Percentiles rank a stretch among this genome's conserved stretches.
Conservation (phyloP, 2,797 vertebrate genomes). For the Sebastes hubbsi region DNA sequence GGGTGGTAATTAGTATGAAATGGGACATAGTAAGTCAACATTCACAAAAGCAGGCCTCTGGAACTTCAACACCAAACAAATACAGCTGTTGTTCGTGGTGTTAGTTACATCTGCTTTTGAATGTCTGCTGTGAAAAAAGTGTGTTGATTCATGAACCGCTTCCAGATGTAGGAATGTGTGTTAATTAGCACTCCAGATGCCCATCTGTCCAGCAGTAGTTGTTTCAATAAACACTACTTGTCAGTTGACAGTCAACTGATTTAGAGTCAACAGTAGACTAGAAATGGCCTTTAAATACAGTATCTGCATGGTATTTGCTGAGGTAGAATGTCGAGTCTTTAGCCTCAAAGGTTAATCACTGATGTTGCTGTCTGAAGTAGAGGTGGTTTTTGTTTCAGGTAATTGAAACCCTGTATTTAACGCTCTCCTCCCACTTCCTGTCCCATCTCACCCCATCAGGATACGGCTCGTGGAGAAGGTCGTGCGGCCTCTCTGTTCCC, state of each 20-base stretch:
- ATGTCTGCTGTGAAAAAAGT: not conserved
- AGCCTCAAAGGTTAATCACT: not conserved
- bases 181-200: not conserved
- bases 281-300: not conserved
- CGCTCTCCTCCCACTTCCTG: not conserved
- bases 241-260: not conserved
- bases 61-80: not conserved
- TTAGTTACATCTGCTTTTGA: not conserved
- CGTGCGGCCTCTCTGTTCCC: slow-evolving; percentile 81
- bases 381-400: not conserved
- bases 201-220: not conserved
- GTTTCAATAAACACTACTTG: not conserved
- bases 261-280: too few species aligned
- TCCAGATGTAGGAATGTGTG: slow-evolving; percentile 12
- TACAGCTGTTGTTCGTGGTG: not conserved
- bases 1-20: too few species aligned
- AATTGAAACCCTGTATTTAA: not conserved
- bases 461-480: slow-evolving; percentile 80
- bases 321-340: not conserved
- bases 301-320: not conserved
- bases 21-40: too few species aligned
- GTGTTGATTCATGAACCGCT: not conserved
- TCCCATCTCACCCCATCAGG: slow-evolving; percentile 57
- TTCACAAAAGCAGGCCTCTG: too few species aligned
- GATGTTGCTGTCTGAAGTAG: not conserved